phyloP scores from a whole-genome alignment of 2,797 vertebrate genomes.

The Champsocephalus gunnari region DNA sequence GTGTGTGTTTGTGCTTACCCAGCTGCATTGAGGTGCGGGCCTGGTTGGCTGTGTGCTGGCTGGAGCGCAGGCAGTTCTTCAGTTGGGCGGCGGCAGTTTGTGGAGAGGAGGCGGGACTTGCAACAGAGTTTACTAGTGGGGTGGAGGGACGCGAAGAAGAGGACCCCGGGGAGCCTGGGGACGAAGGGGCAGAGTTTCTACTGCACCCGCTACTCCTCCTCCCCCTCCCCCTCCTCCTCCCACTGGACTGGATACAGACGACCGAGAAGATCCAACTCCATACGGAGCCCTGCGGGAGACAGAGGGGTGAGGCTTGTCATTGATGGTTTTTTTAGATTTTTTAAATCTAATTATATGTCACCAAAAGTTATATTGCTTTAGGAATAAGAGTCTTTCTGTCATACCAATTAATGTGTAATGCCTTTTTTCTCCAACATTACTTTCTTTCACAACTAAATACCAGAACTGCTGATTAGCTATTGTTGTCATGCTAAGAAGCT shows the following conservation, averaged over 20 bases:
- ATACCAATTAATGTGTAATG: too few relatives aligned
- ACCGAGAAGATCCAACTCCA: slow-evolving; percentile 86
- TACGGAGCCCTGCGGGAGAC: slow-evolving; percentile 87
- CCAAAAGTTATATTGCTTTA: not conserved
- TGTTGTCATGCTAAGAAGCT: not conserved
- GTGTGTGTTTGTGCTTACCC: slow-evolving; percentile 81
- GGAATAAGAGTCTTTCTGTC: too few relatives aligned
- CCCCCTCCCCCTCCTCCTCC: slow-evolving; percentile 75
- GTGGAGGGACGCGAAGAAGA: slow-evolving; percentile 85
- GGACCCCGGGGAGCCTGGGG: slow-evolving; percentile 81
- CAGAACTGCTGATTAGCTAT: not conserved
- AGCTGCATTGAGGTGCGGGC: slow-evolving; percentile 87
- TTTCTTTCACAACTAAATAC: not conserved
- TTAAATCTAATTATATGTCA: not conserved
- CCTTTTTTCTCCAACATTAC: not conserved
- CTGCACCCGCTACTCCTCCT: slow-evolving; percentile 71
- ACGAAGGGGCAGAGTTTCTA: slow-evolving; percentile 86
- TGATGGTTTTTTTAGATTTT: not conserved
- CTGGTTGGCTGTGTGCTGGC: slow-evolving; percentile 86
- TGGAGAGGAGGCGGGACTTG: slow-evolving; percentile 81
- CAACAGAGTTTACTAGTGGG: slow-evolving; percentile 81
- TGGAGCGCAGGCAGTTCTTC: slow-evolving; percentile 89
- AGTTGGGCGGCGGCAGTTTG: slow-evolving; percentile 86
- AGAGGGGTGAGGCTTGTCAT: slow-evolving; percentile 7
- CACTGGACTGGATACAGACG: slow-evolving; percentile 81